Percentiles rank a stretch among this genome's conserved stretches.
phyloP scores from a whole-genome alignment of 2,888 invertebrate genomes.

The Gymnosoma rotundatum region DNA sequence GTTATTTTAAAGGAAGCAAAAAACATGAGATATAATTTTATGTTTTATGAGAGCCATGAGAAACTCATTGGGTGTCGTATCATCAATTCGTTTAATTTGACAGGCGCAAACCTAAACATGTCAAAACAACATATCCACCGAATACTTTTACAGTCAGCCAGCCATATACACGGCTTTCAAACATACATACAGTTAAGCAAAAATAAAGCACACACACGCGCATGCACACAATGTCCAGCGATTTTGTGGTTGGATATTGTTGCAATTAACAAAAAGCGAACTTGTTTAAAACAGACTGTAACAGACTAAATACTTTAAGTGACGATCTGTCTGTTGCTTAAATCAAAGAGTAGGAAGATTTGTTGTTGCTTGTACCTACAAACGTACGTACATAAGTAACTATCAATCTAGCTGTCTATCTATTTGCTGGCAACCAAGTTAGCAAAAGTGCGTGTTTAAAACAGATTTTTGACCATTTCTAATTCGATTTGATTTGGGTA shows the following conservation, averaged over 20 bases:
- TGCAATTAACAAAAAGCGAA: slow-evolving; percentile 50
- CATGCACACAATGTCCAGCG: not conserved
- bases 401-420: not conserved
- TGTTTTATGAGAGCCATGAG: slow-evolving; percentile 78
- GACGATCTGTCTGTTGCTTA: slow-evolving; percentile 61
- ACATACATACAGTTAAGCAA: not conserved
- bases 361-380: not conserved
- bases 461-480: slow-evolving; percentile 64
- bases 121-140: slow-evolving; percentile 79
- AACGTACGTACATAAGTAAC: not conserved
- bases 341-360: slow-evolving; percentile 39
- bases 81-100: slow-evolving; percentile 83
- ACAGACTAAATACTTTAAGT: slow-evolving; percentile 34
- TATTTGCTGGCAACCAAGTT: slow-evolving; percentile 19
- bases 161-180: not conserved
- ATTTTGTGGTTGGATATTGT: slow-evolving; percentile 35
- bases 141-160: slow-evolving; percentile 26
- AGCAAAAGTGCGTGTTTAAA: slow-evolving; percentile 61
- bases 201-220: slow-evolving; percentile 5
- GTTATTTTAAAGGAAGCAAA: slow-evolving; percentile 37
- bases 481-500: slow-evolving; percentile 68
- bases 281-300: slow-evolving; percentile 47
- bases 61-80: slow-evolving; percentile 83
- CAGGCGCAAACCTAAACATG: slow-evolving; percentile 83
- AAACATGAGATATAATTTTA: slow-evolving; percentile 44